Evolutionary conservation across 2,113 vertebrate species (phyloP), one percentile per base, ranked within the genome.

Genomic region (Corythoichthys intestinalis): DNA sequence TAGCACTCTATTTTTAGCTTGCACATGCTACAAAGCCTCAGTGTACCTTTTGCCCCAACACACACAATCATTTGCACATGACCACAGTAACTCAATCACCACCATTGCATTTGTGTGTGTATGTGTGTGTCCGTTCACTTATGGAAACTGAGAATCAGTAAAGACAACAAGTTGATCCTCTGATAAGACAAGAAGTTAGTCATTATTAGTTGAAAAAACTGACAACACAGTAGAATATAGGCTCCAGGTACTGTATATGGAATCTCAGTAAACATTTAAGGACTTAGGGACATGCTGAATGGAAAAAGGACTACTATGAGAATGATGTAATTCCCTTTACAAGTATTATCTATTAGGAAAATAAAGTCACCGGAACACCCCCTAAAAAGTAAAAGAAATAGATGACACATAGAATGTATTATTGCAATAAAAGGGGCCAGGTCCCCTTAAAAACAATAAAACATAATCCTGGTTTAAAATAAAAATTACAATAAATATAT

Each of bases 1-100:
- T 50, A 73, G 69, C 69, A 66, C 62, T 75, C 79, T 87, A 85
- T 88, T 85, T 84, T 81, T 86, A 79, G 75, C 65, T 44, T 64
- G 53, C 68, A 68, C 71, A 61, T 72, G 60, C 74, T 78, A 75
- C 63, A 75, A 60, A 76, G 56, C 71, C 44, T 28, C 70, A 60
- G 60, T 49, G 66, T 54, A 50, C 69, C 65, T 48, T 52, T 67
- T 61, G 63, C 48, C 58, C 34, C n/a, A 0, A 50, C 46, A 10
- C 66, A 28, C 72, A 64, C 39, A 12, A 65, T 72, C 58, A 75
- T 76, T 78, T 69, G 50, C 57, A 64, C 54, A 61, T 34, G 58
- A 41, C 70, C 69, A 44, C 65, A 64, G 46, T 39, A 64, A 46
- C 71, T 79, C 65, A 54, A 62, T 84, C 76, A 63, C 20, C 60